Conservation (phyloP, 2,888 invertebrate genomes). For the Microctonus aethiopoides region DNA sequence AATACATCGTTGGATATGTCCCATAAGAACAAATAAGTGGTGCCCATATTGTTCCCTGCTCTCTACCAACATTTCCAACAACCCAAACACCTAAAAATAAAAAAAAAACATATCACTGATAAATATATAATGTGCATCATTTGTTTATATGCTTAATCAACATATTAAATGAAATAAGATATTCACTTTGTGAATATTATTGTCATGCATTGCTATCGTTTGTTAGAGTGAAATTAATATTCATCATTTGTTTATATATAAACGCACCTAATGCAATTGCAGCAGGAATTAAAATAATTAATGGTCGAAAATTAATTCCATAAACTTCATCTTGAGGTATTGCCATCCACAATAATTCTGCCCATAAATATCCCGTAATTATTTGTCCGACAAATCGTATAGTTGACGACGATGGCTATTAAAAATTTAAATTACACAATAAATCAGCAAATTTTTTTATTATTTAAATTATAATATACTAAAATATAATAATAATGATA, state of each 20-base stretch:
- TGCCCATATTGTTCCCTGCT: conserved; percentile 79
- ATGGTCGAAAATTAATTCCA: conserved; percentile 77
- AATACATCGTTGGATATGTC: conserved; percentile 77
- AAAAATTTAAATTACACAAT: conserved; percentile 47
- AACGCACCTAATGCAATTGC: conserved; percentile 77
- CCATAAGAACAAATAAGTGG: conserved; percentile 77
- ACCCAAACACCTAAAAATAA: conserved; percentile 82
- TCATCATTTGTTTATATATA: not conserved
- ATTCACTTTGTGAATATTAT: not conserved
- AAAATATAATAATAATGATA: not conserved
- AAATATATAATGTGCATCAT: not conserved
- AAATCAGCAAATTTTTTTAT: not conserved
- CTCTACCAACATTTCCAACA: conserved; percentile 90
- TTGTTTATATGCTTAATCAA: not conserved
- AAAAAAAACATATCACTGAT: not conserved
- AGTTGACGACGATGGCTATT: conserved; percentile 84
- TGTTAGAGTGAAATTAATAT: not conserved
- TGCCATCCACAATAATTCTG: conserved; percentile 79
- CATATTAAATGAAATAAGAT: not conserved
- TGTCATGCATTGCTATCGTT: not conserved
- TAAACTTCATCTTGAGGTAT: conserved; percentile 80
- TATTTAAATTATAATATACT: not conserved
- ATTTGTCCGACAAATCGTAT: conserved; percentile 82
- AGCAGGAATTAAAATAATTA: conserved; percentile 80
- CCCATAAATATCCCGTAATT: conserved; percentile 84